Conservation (phyloP, 2,888 invertebrate genomes). For the Apamea anceps region DNA sequence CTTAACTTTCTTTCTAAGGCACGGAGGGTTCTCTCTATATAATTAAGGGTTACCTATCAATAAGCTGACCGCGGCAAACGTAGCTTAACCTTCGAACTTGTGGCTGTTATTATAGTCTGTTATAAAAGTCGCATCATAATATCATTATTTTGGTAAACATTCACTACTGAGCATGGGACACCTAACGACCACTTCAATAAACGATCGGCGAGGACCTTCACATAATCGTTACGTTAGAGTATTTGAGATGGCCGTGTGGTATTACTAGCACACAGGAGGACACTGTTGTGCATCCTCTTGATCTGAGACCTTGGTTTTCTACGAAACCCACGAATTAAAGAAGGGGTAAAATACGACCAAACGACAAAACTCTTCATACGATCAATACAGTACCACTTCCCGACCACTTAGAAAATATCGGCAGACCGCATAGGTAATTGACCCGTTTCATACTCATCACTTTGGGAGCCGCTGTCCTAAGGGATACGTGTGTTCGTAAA, state of each 20-base stretch:
- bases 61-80: no score
- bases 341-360: background rate
- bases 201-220: background rate
- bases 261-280: background rate
- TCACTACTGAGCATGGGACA: background rate
- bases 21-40: no score
- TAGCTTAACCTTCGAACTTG: no score
- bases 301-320: background rate
- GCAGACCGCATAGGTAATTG: background rate
- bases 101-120: background rate
- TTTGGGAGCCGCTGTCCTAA: slow-evolving; percentile 39
- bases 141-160: slow-evolving; percentile 4
- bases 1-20: background rate
- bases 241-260: background rate
- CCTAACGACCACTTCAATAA: slow-evolving; percentile 5
- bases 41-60: no score
- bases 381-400: background rate
- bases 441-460: slow-evolving; percentile 21
- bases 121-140: background rate
- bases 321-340: no score
- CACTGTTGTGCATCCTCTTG: background rate
- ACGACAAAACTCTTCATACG: background rate
- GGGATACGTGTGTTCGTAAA: slow-evolving; percentile 62
- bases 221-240: slow-evolving; percentile 15
- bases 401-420: background rate